phyloP scores from a whole-genome alignment of 2,888 invertebrate species.

The Cosmorhoe ocellata region DNA sequence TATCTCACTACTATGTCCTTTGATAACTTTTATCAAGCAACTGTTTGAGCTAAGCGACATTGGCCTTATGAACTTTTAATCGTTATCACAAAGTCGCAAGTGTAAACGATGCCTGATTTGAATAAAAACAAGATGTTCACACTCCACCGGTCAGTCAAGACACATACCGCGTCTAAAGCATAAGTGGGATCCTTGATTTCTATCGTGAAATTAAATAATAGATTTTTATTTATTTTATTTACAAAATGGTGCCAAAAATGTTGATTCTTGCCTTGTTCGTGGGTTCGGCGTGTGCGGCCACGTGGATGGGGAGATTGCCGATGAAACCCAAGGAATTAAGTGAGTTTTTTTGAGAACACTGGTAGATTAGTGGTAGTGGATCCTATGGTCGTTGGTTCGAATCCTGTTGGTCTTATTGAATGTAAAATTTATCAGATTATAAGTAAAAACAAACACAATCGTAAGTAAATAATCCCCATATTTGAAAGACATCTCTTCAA shows the following conservation, averaged over 20 bases:
- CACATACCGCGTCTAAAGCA: conserved; percentile 25
- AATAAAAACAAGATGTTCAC: conserved; percentile 63
- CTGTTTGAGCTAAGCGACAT: too few relatives aligned
- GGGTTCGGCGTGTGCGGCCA: conserved; percentile 55
- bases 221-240: too few relatives aligned
- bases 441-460: too few relatives aligned
- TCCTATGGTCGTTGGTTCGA: too few relatives aligned
- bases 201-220: conserved; percentile 4
- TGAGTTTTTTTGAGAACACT: too few relatives aligned
- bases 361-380: too few relatives aligned
- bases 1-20: too few relatives aligned
- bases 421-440: too few relatives aligned
- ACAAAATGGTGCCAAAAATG: conserved; percentile 61
- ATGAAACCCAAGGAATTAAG: conserved; percentile 58
- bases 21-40: too few relatives aligned
- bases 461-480: too few relatives aligned
- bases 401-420: too few relatives aligned
- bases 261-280: conserved; percentile 52
- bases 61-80: background rate
- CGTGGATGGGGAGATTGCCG: conserved; percentile 48
- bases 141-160: conserved; percentile 52
- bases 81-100: conserved; percentile 38
- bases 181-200: conserved; percentile 14
- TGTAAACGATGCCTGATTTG: conserved; percentile 44
- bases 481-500: too few relatives aligned